phyloP scores from a whole-genome alignment of 2,888 invertebrate genomes.

The Hydrotaea cyrtoneurina region DNA sequence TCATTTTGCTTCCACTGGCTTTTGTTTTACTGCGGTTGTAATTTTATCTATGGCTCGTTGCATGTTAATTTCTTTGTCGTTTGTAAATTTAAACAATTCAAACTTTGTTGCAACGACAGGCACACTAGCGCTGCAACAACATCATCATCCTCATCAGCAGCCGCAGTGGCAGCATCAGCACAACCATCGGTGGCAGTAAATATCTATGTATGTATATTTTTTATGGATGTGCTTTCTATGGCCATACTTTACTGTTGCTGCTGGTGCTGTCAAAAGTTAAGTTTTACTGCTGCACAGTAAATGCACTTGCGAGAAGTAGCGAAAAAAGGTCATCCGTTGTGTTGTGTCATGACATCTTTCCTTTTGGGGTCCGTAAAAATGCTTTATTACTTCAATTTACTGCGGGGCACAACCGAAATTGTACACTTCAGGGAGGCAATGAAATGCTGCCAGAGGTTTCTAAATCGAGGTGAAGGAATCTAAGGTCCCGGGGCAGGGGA shows the following conservation, averaged over 20 bases:
- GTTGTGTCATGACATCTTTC: slow-evolving; percentile 25
- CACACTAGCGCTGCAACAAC: slow-evolving; percentile 29
- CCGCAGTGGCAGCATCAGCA: slow-evolving; percentile 33
- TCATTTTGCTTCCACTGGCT: slow-evolving; percentile 23
- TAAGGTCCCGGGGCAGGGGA: neutral
- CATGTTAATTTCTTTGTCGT: slow-evolving; percentile 66
- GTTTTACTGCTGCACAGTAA: slow-evolving; percentile 8
- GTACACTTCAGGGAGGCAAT: neutral
- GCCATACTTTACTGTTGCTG: slow-evolving; percentile 5
- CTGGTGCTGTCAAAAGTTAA: slow-evolving; percentile 40
- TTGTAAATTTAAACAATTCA: slow-evolving; percentile 63
- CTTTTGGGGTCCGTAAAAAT: slow-evolving; percentile 21
- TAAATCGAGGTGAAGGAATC: neutral
- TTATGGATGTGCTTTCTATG: neutral
- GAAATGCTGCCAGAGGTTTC: neutral
- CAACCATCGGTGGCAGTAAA: neutral
- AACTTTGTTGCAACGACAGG: slow-evolving; percentile 62
- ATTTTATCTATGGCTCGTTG: slow-evolving; percentile 65
- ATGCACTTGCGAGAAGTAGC: slow-evolving; percentile 2
- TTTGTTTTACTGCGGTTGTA: slow-evolving; percentile 49
- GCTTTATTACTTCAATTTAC: slow-evolving; percentile 8
- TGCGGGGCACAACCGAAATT: neutral
- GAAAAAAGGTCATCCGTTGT: neutral
- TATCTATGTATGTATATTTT: neutral
- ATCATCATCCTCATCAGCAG: slow-evolving; percentile 42